Base-by-base conservation (phyloP, 2,888 invertebrate species). In the Lamellibrachia satsuma region DNA sequence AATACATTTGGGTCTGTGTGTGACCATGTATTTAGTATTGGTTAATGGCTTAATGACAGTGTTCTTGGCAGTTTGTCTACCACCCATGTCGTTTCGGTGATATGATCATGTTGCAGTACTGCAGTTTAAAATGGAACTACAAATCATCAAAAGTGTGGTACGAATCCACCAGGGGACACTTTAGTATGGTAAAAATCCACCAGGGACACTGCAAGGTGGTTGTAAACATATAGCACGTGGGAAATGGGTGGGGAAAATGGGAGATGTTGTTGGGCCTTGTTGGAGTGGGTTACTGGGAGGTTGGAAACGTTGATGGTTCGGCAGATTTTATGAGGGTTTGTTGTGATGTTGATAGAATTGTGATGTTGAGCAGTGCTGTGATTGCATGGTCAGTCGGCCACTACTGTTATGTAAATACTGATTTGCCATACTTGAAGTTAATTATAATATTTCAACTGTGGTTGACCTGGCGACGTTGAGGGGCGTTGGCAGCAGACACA, bases 341-440 rank as follows among this genome's bases (percentile, higher is more conserved):
- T 15, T 75, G 75, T 75, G 75, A 75, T 75, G 75, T 75, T 75
- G 75, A 75, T 75, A 75, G 75, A 75, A 75, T 75, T 75, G 75
- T 75, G 75, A 75, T 75, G 39, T 39, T 39, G 75, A 75, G 75
- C 75, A 75, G 22, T 75, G 75, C 75, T 75, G 75, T 75, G 75
- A 75, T 75, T 75, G 75, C 22, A n/a, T 75, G 75, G 75, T 75
- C 75, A 22, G 75, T 75, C 22, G 75, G n/a, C 55, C 55, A 9
- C 55, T 7, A 55, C 75, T 6, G 75, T 75, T 75, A 75, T 75
- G 75, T 75, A 75, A 75, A 75, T 75, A 75, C n/a, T n/a, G 75
- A 75, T 75, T 75, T 22, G 75, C 75, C 75, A 75, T 75, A 75
- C 75, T 75, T 15, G 60, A 60, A 60, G 11, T 60, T 75, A 75